Evolutionary conservation across 2,113 vertebrate genomes (phyloP), one percentile per base, ranked within the genome.

Genomic region (Macrotus californicus): DNA sequence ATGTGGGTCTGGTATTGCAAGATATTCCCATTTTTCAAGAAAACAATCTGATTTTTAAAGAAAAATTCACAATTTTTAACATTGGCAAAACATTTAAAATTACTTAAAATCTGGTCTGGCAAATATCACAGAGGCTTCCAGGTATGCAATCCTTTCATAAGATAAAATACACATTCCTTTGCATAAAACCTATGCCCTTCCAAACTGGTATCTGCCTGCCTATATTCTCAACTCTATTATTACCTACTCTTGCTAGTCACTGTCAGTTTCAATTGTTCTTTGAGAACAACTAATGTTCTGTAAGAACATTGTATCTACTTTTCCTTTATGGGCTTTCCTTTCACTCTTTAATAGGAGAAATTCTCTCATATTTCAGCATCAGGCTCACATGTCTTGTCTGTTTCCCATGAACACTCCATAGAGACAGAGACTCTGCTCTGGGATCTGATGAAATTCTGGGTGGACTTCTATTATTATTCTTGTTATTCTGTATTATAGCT

Each of bases 1-100:
- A 75, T n/a, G 29, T 79, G 80, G 43, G 13, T 13, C 7, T 54
- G 50, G 14, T 61, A 39, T 29, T 79, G 34, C n/a, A 15, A 73
- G 29, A 85, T 76, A 19, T 95, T 73, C n/a, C 52, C 56, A 26
- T 24, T 90, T 95, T 92, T 94, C 50, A 76, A 89, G 70, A 85
- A 31, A 94, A 39, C 29, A 66, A 43, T 36, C 18, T 69, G 34
- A 79, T 34, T 39, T 90, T 90, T 91, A 69, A 22, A 29, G 56
- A 11, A 92, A 96, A 88, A 59, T 66, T 59, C 11, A 77, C 3
- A 31, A 34, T 72, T 94, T 89, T 82, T 70, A 77, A 85, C 56
- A 91, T 66, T 95, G 67, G 7, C 0, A 59, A 79, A 46, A 21
- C 54, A 69, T 12, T 66, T 81, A 21, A 94, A 93, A 43, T 93